Percentiles rank a stretch among this genome's conserved stretches.
Evolutionary conservation across 2,888 invertebrate species (phyloP).

Genomic region (Liodrosophila aerea): DNA sequence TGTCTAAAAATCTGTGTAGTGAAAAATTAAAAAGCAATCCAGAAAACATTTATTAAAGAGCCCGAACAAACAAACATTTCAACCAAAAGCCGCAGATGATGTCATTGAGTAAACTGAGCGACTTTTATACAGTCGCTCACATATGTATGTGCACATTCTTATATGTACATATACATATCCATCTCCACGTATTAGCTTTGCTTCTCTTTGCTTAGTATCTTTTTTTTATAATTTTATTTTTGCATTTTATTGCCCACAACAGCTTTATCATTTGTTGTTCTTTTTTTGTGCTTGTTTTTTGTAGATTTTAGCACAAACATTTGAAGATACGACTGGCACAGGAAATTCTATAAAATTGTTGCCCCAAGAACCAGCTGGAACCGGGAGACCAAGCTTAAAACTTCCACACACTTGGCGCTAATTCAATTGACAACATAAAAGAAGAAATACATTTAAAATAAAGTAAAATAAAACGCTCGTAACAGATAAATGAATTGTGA

Average conservation of each 20-base stretch:
- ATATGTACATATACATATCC: constrained; percentile 20
- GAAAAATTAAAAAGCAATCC: constrained; percentile 35
- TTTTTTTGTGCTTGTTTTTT: constrained; percentile 21
- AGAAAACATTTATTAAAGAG: constrained; percentile 23
- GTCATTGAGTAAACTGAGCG: constrained; percentile 62
- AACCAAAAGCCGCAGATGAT: constrained; percentile 50
- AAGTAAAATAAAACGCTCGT: constrained; percentile 10
- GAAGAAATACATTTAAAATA: constrained; percentile 24
- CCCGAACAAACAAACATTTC: constrained; percentile 21
- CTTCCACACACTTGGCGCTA: constrained; percentile 50
- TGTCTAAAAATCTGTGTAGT: constrained; percentile 12
- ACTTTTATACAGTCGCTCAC: constrained; percentile 32
- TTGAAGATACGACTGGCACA: constrained; percentile 46
- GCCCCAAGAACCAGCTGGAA: constrained; percentile 22
- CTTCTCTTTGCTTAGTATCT: constrained; percentile 48
- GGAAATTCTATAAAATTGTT: constrained; percentile 41
- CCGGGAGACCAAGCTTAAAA: constrained; percentile 14
- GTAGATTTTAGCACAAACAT: constrained; percentile 62
- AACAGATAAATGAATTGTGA: constrained; percentile 41
- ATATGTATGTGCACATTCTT: not conserved
- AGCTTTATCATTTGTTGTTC: constrained; percentile 56
- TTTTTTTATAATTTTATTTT: constrained; percentile 37
- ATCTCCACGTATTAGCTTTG: constrained; percentile 51
- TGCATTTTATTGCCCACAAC: constrained; percentile 53
- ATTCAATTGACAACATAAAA: constrained; percentile 71